Percentiles rank a stretch among this genome's conserved stretches.
phyloP scores from a whole-genome alignment of 2,113 vertebrate species.

The Xiphorhynchus elegans region DNA sequence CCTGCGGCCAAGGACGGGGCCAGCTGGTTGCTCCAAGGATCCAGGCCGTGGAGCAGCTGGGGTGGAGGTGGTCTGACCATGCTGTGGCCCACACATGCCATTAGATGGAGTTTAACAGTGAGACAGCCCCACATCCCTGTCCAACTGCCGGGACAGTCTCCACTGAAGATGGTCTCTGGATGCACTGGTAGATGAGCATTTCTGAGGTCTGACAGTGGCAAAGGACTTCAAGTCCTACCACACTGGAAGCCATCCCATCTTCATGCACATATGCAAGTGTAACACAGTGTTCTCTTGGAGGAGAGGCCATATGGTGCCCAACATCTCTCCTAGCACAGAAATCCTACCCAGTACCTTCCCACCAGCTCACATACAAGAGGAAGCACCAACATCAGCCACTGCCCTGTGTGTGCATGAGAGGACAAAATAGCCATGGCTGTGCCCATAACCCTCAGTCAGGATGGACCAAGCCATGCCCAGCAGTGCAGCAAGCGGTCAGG shows the following conservation, averaged over 20 bases:
- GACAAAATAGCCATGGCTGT: background rate
- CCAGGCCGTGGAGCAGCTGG: background rate
- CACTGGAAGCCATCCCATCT: background rate
- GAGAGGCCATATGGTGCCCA: fast-evolving
- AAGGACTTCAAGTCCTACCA: background rate
- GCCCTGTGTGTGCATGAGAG: background rate
- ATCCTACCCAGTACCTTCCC: background rate
- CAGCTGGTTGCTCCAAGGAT: background rate
- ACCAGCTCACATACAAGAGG: background rate
- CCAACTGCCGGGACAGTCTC: fast-evolving
- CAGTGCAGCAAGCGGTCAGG: background rate
- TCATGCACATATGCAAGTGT: background rate
- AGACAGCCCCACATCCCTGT: background rate
- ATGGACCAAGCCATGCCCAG: background rate
- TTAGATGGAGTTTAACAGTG: background rate
- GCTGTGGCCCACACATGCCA: background rate
- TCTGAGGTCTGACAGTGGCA: background rate
- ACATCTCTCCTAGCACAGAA: background rate
- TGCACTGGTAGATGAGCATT: background rate
- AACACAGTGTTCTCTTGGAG: background rate
- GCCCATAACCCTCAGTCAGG: background rate
- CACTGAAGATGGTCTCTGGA: background rate
- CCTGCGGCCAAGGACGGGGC: background rate
- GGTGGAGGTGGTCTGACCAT: background rate
- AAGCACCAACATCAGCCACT: background rate